Evolutionary conservation across 2,797 vertebrate species (phyloP).

Genomic region (Gymnodraco acuticeps): DNA sequence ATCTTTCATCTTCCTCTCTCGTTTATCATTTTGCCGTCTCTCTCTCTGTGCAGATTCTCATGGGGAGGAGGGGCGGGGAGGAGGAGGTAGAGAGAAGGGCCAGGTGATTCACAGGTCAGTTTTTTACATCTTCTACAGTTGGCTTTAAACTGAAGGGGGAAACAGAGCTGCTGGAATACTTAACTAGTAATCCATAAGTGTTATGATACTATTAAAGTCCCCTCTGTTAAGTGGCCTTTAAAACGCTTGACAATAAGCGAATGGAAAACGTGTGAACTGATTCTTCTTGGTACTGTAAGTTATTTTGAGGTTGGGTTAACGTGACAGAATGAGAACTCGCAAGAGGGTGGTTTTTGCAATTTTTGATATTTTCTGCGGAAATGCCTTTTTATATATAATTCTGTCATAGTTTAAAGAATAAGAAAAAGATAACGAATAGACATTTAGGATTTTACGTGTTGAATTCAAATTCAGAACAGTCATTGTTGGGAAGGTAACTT

Average conservation of each 20-base stretch:
- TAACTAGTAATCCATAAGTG: constrained; percentile 71
- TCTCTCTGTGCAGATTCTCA: constrained; percentile 57
- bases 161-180: constrained; percentile 70
- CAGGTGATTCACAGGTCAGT: constrained; percentile 77
- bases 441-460: neutral
- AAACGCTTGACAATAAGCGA: constrained; percentile 52
- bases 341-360: constrained; percentile 7
- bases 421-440: constrained; percentile 5
- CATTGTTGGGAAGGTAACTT: too few species aligned
- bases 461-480: neutral
- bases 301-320: constrained; percentile 28
- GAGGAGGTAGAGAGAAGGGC: constrained; percentile 42
- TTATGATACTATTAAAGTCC: constrained; percentile 65
- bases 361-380: neutral
- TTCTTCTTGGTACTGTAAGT: constrained; percentile 28
- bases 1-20: constrained; percentile 59
- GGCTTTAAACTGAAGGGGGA: constrained; percentile 58
- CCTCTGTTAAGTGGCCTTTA: constrained; percentile 66
- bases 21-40: constrained; percentile 46
- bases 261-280: constrained; percentile 53
- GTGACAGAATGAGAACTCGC: constrained; percentile 7
- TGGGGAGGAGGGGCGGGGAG: constrained; percentile 58
- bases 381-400: neutral
- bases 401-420: neutral
- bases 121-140: constrained; percentile 73